phyloP scores from a whole-genome alignment of 1,140 invertebrate species.

The Lysiphlebus fabarum region DNA sequence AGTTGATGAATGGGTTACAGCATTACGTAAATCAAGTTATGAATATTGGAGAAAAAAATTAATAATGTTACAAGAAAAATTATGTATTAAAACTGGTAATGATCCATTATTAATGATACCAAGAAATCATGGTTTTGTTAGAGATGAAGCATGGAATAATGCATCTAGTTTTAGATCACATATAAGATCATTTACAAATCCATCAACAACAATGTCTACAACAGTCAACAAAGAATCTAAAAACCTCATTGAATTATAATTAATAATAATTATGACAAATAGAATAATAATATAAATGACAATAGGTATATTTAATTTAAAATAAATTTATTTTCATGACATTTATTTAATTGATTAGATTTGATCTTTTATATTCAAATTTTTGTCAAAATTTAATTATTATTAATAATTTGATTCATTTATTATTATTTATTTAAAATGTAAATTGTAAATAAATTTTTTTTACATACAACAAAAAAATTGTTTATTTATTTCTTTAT shows the following conservation, averaged over 20 bases:
- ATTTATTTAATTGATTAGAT: background rate
- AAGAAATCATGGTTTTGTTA: conserved; percentile 58
- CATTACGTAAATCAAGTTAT: conserved; percentile 61
- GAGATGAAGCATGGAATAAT: conserved; percentile 46
- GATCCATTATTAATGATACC: conserved; percentile 65
- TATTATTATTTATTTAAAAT: no score
- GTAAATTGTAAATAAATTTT: no score
- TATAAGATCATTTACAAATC: conserved; percentile 32
- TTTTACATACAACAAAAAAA: no score
- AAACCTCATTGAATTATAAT: conserved; percentile 19
- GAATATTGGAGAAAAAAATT: conserved; percentile 61
- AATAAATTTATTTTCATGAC: background rate
- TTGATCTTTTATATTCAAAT: no score
- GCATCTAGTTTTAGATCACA: conserved; percentile 47
- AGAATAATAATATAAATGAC: background rate
- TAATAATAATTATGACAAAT: conserved; percentile 3
- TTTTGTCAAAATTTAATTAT: no score
- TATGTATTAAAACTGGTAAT: conserved; percentile 61
- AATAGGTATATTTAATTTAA: background rate
- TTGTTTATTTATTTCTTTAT: background rate
- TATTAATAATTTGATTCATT: no score
- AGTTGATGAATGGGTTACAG: conserved; percentile 62
- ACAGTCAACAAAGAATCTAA: conserved; percentile 16
- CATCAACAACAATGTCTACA: background rate
- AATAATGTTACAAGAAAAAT: conserved; percentile 59